These are phyloP conservation scores for Halcyon badia DNA, from an alignment of 2,797 vertebrate species.

Conservation along the genomic window DNA sequence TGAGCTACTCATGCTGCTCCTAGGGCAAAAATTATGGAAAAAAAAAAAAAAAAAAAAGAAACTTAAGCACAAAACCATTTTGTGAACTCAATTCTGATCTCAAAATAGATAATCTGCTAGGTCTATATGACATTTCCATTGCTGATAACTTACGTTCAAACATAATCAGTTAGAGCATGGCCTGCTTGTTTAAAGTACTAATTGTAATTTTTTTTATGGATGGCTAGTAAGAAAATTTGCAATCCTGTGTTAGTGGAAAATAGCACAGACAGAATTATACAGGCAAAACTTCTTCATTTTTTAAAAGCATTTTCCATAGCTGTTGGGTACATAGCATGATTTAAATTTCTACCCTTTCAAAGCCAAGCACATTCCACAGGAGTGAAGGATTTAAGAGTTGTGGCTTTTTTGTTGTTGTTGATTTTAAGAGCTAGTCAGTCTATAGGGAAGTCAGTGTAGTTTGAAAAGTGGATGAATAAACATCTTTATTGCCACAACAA, in stretches of 20 bases:
- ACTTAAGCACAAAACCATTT: background rate
- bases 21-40: background rate
- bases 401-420: background rate
- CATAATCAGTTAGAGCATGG: background rate
- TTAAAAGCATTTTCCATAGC: background rate
- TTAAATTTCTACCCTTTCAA: background rate
- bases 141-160: background rate
- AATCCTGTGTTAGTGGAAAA: background rate
- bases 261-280: background rate
- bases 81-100: background rate
- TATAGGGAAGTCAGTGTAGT: background rate
- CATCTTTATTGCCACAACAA: constrained; percentile 18
- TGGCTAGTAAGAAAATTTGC: background rate
- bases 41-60: background rate
- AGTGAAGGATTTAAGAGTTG: background rate
- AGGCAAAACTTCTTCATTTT: background rate
- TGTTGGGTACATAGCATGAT: background rate
- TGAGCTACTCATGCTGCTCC: background rate
- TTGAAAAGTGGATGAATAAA: constrained; percentile 27
- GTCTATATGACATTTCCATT: background rate
- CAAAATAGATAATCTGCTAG: background rate
- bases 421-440: constrained; percentile 4
- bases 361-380: background rate
- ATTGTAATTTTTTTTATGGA: background rate
- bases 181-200: background rate